phyloP scores from a whole-genome alignment of 2,113 vertebrate species.

The Pungitius pungitius region DNA sequence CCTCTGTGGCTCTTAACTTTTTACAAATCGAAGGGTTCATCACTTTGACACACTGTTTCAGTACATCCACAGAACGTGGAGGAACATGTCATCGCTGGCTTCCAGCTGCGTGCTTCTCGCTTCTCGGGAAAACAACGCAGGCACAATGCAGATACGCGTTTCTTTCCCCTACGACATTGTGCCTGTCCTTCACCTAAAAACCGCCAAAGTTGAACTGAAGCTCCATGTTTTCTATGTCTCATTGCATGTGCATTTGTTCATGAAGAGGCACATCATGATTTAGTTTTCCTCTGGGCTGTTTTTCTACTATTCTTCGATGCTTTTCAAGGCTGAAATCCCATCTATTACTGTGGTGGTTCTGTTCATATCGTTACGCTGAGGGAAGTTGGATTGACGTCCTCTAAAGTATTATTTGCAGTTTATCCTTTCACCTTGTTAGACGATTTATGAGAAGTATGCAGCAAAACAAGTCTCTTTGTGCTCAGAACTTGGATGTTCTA shows the following conservation, averaged over 20 bases:
- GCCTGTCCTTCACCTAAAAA: slow-evolving; percentile 26
- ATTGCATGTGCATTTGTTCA: slow-evolving; percentile 52
- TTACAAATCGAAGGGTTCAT: slow-evolving; percentile 56
- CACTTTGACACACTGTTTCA: slow-evolving; percentile 37
- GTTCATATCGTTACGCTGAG: slow-evolving; percentile 17
- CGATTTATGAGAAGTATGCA: slow-evolving; percentile 21
- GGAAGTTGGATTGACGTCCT: slow-evolving; percentile 18
- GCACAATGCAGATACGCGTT: slow-evolving; percentile 15
- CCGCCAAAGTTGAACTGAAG: slow-evolving; percentile 43
- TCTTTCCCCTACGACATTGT: slow-evolving; percentile 32
- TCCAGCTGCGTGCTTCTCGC: not conserved
- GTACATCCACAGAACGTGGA: slow-evolving; percentile 26
- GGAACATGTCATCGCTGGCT: not conserved
- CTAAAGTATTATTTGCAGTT: slow-evolving; percentile 16
- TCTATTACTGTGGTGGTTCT: slow-evolving; percentile 48
- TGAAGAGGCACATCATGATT: slow-evolving; percentile 49
- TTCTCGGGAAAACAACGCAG: not conserved
- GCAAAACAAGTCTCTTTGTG: slow-evolving; percentile 16
- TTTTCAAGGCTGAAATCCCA: slow-evolving; percentile 45
- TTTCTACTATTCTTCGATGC: slow-evolving; percentile 7
- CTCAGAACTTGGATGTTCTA: slow-evolving; percentile 26
- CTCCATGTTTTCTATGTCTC: slow-evolving; percentile 37
- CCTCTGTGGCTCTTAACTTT: slow-evolving; percentile 53
- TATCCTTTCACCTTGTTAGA: slow-evolving; percentile 12
- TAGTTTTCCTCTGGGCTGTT: slow-evolving; percentile 40